Percentiles rank a stretch among this genome's conserved stretches.
phyloP scores from a whole-genome alignment of 2,797 vertebrate genomes.

The Rhadinocentrus ornatus region DNA sequence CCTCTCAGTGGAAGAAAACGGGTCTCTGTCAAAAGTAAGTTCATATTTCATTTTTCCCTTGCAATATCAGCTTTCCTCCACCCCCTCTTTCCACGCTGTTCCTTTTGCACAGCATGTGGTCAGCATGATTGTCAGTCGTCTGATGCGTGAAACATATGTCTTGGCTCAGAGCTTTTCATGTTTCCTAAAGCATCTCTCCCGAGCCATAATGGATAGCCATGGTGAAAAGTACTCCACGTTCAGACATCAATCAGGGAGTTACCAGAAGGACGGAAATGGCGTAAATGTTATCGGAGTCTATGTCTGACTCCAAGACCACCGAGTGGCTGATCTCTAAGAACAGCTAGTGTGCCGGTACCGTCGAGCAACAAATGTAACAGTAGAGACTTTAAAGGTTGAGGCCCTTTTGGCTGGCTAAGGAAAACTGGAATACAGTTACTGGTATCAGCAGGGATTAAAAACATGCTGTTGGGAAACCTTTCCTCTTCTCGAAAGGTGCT shows the following conservation, averaged over 20 bases:
- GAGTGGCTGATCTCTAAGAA: slow-evolving; percentile 13
- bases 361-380: neutral
- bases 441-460: slow-evolving; percentile 4
- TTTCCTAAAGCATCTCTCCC: slow-evolving; percentile 54
- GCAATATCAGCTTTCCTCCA: slow-evolving; percentile 24
- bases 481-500: neutral
- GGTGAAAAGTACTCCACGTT: slow-evolving; percentile 53
- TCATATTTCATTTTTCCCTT: slow-evolving; percentile 1
- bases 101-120: slow-evolving; percentile 40
- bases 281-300: slow-evolving; percentile 18
- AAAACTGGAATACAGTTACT: neutral
- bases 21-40: slow-evolving; percentile 88
- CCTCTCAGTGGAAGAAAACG: slow-evolving; percentile 89
- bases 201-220: slow-evolving; percentile 18
- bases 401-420: neutral
- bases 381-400: neutral
- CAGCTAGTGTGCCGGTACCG: slow-evolving; percentile 9
- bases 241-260: slow-evolving; percentile 45
- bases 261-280: slow-evolving; percentile 14
- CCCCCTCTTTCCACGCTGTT: neutral
- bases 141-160: slow-evolving; percentile 60
- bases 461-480: neutral
- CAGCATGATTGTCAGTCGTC: slow-evolving; percentile 38
- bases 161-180: slow-evolving; percentile 62
- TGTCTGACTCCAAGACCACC: slow-evolving; percentile 11